Conservation (phyloP, 2,113 vertebrate genomes). For the Mesitornis unicolor region DNA sequence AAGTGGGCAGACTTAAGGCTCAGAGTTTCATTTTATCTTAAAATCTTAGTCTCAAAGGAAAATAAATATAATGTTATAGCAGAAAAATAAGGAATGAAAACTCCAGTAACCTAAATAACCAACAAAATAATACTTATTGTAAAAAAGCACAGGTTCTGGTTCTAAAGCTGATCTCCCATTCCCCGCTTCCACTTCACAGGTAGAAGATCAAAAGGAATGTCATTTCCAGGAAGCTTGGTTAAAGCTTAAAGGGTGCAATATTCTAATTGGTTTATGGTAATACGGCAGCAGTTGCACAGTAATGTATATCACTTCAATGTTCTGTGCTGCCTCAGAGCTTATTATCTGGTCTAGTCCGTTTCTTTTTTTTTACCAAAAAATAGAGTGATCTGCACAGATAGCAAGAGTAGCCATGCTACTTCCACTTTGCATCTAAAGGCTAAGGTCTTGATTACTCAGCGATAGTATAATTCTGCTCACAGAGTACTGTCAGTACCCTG, state of each 20-base stretch:
- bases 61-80: not conserved
- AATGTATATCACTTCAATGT: not conserved
- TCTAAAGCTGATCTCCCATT: not conserved
- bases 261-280: not conserved
- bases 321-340: not conserved
- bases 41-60: not conserved
- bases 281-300: not conserved
- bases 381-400: not conserved
- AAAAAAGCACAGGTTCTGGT: fast-evolving
- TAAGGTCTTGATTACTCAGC: not conserved
- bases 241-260: not conserved
- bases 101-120: not conserved
- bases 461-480: not conserved
- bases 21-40: not conserved
- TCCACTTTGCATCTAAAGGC: not conserved
- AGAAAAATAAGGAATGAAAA: not conserved
- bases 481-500: not conserved
- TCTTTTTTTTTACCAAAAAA: not conserved
- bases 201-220: not conserved
- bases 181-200: not conserved
- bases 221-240: not conserved
- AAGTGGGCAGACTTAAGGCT: fast-evolving
- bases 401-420: not conserved
- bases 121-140: not conserved
- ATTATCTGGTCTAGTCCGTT: not conserved